These are phyloP conservation scores for Mustela lutreola DNA, from an alignment of 2,113 vertebrate genomes.

Conservation along the genomic window DNA sequence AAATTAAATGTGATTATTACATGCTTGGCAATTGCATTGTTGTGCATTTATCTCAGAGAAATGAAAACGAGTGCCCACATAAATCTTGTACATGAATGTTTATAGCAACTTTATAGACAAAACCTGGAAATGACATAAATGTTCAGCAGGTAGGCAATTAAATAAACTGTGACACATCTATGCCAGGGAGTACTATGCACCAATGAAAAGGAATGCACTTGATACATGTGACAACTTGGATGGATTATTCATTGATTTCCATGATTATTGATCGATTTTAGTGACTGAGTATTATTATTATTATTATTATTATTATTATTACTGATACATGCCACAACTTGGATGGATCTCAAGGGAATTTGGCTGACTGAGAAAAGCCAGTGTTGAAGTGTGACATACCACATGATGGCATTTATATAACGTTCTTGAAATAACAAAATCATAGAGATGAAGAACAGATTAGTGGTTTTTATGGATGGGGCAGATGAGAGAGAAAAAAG, in stretches of 20 bases:
- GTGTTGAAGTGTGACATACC: background rate
- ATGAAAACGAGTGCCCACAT: background rate
- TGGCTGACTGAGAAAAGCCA: background rate
- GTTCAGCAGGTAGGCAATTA: background rate
- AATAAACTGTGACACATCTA: background rate
- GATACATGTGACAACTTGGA: background rate
- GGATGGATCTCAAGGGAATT: background rate
- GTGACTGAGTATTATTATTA: background rate
- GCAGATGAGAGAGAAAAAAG: background rate
- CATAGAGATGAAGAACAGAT: background rate
- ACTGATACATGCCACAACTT: background rate
- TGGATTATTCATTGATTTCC: background rate
- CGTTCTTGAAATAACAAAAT: constrained; percentile 13
- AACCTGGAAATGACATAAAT: background rate
- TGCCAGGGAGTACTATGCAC: background rate
- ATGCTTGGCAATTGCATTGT: background rate
- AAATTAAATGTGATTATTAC: background rate
- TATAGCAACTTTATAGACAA: background rate
- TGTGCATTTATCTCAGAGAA: background rate
- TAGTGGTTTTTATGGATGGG: background rate
- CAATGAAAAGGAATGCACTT: background rate
- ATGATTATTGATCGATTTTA: background rate
- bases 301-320: background rate
- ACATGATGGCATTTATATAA: background rate
- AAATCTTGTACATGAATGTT: background rate